phyloP scores from a whole-genome alignment of 2,888 invertebrate species.

The Flexamia atlantica region DNA sequence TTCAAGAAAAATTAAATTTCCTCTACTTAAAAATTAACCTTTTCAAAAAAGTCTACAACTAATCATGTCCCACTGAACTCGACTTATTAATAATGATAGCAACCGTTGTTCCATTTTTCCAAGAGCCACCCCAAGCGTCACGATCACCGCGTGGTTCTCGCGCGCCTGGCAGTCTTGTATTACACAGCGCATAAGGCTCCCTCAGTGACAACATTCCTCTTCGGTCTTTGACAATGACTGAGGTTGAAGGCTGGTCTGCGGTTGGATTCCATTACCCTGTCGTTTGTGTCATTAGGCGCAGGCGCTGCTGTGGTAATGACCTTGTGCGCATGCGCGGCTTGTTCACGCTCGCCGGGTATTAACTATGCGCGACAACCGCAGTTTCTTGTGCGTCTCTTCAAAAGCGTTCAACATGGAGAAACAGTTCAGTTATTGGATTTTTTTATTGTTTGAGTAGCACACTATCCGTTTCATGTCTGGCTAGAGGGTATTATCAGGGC shows the following conservation, averaged over 20 bases:
- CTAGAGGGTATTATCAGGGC: background rate
- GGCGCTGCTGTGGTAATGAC: slow-evolving; percentile 37
- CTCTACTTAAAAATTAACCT: too few species aligned
- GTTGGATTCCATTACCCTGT: slow-evolving; percentile 26
- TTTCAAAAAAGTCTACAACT: too few species aligned
- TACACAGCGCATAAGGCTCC: too few species aligned
- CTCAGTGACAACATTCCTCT: background rate
- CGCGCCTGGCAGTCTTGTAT: too few species aligned
- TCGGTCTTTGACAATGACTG: slow-evolving; percentile 53
- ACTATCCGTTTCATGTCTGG: background rate
- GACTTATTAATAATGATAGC: too few species aligned
- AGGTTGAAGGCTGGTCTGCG: slow-evolving; percentile 50
- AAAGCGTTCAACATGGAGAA: background rate
- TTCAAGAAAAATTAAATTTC: too few species aligned
- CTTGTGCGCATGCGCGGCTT: slow-evolving; percentile 49
- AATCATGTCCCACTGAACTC: too few species aligned
- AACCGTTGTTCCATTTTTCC: too few species aligned
- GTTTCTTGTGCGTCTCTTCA: slow-evolving; percentile 24
- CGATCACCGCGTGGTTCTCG: too few species aligned
- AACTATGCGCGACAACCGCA: slow-evolving; percentile 56
- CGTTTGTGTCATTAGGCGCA: slow-evolving; percentile 12
- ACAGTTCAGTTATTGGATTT: background rate
- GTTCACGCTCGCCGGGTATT: slow-evolving; percentile 31
- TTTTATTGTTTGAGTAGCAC: background rate
- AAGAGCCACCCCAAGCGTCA: too few species aligned